These are phyloP conservation scores for Clamator glandarius DNA, from an alignment of 2,797 vertebrate genomes.

Conservation along the genomic window DNA sequence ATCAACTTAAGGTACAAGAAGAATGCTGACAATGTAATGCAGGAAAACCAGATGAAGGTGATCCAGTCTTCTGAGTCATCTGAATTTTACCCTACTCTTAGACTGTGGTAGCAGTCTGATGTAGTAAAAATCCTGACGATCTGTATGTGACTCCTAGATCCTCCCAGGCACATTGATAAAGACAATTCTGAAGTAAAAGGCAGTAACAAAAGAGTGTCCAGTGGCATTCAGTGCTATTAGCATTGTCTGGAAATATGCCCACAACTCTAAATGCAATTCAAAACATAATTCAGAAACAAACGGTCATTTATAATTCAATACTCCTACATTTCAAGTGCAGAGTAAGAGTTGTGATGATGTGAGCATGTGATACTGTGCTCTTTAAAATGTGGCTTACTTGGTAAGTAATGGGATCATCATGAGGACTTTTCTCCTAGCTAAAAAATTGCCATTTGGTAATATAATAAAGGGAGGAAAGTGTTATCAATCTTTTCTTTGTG, in stretches of 20 bases:
- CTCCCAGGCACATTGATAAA: background rate
- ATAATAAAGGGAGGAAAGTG: background rate
- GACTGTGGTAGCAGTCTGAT: background rate
- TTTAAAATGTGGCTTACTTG: background rate
- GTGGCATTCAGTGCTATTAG: background rate
- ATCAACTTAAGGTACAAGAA: slow-evolving; percentile 39
- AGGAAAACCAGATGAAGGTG: slow-evolving; percentile 64
- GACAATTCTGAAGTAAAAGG: background rate
- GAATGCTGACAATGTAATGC: slow-evolving; percentile 51
- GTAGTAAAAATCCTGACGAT: background rate
- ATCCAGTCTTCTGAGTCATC: slow-evolving; percentile 38
- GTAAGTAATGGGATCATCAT: background rate
- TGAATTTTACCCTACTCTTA: slow-evolving; percentile 34
- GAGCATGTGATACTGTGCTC: background rate
- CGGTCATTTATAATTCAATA: slow-evolving; percentile 7
- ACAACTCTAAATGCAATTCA: slow-evolving; percentile 42
- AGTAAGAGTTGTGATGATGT: background rate
- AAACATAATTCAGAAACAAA: slow-evolving; percentile 44
- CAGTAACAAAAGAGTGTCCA: background rate
- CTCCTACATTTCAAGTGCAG: slow-evolving; percentile 39
- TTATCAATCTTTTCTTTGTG: background rate
- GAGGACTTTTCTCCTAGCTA: background rate
- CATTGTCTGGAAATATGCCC: slow-evolving; percentile 14
- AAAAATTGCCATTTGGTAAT: background rate
- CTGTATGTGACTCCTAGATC: background rate